Evolutionary conservation across 2,888 invertebrate species (phyloP), one percentile per base, ranked within the genome.

Genomic region (Ophraella communa): DNA sequence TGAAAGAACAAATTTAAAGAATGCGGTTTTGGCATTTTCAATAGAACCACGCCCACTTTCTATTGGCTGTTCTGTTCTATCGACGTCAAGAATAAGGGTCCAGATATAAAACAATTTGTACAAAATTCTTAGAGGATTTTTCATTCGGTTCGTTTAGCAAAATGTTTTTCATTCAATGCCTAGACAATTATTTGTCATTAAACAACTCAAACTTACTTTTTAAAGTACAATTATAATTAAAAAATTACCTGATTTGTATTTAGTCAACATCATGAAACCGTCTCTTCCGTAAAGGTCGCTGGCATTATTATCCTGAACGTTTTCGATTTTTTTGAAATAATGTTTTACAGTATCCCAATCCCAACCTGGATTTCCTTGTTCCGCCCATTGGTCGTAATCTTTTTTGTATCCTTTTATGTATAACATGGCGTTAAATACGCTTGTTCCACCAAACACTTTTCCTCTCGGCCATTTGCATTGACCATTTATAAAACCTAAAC

Each of bases 351-450:
- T 77, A 1, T 83, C 77, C 74, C 82, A 86, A 45, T 81, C 83
- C 91, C 91, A 91, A 0, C 87, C 88, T 0, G 76, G 64, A 72
- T 88, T 90, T 0, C 91, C 91, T 35, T 65, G 49, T 0, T 76
- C 73, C 7, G 84, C 83, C 91, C 91, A 91, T 0, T 80, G 75
- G 73, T 91, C 87, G 73, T 85, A 91, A 76, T 91, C 91, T 2
- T 76, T 74, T 3, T 85, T 84, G 78, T 88, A 87, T 0, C 91
- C 91, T 3, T 87, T 82, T 0, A 88, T 76, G 75, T 91, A 88
- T 0, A 89, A 62, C 89, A 91, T 88, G 10, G 83, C 87, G 77
- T 91, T 91, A 2, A 89, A 83, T 0, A 83, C 82, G 11, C 88
- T 87, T 1, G 85, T 83, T 0, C 91, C 92, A 0, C 92, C 92